phyloP scores from a whole-genome alignment of 1,140 invertebrate genomes.

The Choristoneura fumiferana region DNA sequence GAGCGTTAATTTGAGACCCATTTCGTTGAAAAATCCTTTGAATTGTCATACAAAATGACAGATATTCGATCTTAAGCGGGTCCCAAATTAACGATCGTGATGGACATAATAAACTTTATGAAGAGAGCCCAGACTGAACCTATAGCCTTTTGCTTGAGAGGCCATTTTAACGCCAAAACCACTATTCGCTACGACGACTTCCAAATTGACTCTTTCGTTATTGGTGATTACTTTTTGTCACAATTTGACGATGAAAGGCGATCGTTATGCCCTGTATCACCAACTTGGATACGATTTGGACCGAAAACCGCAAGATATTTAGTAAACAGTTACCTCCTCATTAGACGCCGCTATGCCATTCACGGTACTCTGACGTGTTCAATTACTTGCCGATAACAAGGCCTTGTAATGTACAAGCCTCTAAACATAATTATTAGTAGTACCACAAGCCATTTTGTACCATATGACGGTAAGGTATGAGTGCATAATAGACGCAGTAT shows the following conservation, averaged over 20 bases:
- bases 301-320: conserved; percentile 12
- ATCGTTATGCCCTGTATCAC: neutral
- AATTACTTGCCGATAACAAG: conserved; percentile 55
- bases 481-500: neutral
- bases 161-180: too few species aligned
- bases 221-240: too few species aligned
- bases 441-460: neutral
- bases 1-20: too few species aligned
- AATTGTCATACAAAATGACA: too few species aligned
- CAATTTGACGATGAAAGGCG: neutral
- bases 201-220: too few species aligned
- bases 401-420: conserved; percentile 23
- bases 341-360: conserved; percentile 25
- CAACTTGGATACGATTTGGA: conserved; percentile 8
- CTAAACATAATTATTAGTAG: conserved; percentile 14
- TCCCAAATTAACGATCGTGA: too few species aligned
- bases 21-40: too few species aligned
- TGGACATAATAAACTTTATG: too few species aligned
- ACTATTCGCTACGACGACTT: too few species aligned
- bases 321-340: conserved; percentile 28
- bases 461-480: neutral
- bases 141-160: too few species aligned
- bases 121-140: too few species aligned
- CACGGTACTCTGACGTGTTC: conserved; percentile 30
- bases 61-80: too few species aligned